Conservation (phyloP, 1,140 invertebrate species). For the Cryptotermes secundus region DNA sequence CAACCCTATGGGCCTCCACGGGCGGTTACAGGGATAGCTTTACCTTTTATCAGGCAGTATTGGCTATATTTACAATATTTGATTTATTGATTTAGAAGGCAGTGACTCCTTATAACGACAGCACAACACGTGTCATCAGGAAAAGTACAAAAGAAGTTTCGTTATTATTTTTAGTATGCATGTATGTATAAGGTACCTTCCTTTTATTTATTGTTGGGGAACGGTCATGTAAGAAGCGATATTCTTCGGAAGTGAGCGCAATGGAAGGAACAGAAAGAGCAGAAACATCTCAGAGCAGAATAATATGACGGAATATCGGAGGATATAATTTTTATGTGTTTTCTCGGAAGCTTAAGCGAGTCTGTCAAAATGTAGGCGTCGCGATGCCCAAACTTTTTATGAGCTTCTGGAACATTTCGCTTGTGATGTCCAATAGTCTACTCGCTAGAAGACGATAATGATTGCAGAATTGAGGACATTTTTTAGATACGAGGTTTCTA, state of each 20-base stretch:
- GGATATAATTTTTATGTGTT: constrained; percentile 7
- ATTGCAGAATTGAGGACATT: no score
- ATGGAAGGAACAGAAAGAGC: neutral
- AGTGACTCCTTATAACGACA: neutral
- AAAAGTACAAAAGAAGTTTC: neutral
- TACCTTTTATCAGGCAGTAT: neutral
- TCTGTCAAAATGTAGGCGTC: neutral
- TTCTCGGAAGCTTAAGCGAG: neutral
- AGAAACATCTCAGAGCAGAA: neutral
- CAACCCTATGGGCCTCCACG: no score
- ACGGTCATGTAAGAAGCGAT: neutral
- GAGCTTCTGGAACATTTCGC: neutral
- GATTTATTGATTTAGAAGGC: neutral
- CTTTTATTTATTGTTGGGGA: neutral
- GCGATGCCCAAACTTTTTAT: neutral
- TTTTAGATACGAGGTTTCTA: no score
- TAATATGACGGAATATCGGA: neutral
- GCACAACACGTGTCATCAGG: neutral
- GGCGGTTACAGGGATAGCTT: no score
- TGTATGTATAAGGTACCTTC: neutral
- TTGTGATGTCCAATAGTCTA: neutral
- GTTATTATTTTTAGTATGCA: constrained; percentile 7
- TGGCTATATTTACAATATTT: neutral
- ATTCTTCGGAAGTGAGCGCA: neutral
- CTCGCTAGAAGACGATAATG: no score